phyloP scores from a whole-genome alignment of 1,140 invertebrate species.

The Ctenoplectra terminalis region DNA sequence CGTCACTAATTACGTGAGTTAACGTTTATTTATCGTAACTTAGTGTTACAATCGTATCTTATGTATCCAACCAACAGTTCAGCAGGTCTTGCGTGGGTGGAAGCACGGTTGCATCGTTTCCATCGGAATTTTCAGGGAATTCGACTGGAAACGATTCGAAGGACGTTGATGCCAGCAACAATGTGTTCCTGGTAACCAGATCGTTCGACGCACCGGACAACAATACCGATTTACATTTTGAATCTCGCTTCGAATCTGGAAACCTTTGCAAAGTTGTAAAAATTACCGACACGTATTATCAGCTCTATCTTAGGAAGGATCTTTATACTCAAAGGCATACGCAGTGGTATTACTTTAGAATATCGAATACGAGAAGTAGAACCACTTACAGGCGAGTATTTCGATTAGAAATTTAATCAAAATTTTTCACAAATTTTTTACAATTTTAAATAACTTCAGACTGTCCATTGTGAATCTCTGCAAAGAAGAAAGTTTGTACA shows the following conservation, averaged over 20 bases:
- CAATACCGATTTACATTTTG: slow-evolving; percentile 91
- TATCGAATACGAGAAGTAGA: slow-evolving; percentile 92
- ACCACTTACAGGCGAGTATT: slow-evolving; percentile 88
- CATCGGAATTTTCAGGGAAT: slow-evolving; percentile 13
- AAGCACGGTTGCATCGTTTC: slow-evolving; percentile 56
- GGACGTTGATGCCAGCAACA: background rate
- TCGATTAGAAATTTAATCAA: no score
- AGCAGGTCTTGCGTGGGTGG: slow-evolving; percentile 84
- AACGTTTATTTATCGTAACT: background rate
- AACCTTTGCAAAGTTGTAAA: slow-evolving; percentile 97
- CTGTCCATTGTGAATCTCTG: slow-evolving; percentile 97
- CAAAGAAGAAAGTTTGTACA: slow-evolving; percentile 95
- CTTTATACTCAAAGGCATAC: slow-evolving; percentile 96
- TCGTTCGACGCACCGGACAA: slow-evolving; percentile 59
- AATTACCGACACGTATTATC: slow-evolving; percentile 96
- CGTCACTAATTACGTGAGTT: slow-evolving; percentile 94
- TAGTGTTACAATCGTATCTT: background rate
- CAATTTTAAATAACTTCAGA: slow-evolving; percentile 82
- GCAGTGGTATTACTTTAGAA: slow-evolving; percentile 97
- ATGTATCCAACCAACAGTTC: slow-evolving; percentile 85
- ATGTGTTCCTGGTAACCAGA: slow-evolving; percentile 53
- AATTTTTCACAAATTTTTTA: background rate
- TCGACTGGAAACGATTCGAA: background rate
- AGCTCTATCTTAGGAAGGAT: slow-evolving; percentile 96
- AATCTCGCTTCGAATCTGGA: slow-evolving; percentile 97